A percentile compares a stretch with the other conserved stretches of the same genome.
These are phyloP conservation scores for Baccha elongata DNA, from an alignment of 2,888 invertebrate genomes.

Conservation along the genomic window DNA sequence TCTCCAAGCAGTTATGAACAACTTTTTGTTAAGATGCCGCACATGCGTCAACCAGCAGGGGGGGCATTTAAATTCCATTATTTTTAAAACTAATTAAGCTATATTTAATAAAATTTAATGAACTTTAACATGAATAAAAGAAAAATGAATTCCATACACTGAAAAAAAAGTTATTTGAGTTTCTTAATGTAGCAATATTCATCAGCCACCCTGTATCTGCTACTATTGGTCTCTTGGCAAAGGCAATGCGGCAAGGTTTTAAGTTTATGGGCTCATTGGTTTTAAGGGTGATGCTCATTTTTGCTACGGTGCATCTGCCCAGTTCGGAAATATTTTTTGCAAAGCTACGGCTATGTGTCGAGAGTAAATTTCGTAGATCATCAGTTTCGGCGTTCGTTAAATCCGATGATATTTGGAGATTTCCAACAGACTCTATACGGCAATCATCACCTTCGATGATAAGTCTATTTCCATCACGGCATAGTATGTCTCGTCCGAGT, in stretches of 20 bases:
- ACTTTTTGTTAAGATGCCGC: no score
- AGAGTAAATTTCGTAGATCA: background rate
- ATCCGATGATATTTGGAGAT: constrained; percentile 1
- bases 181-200: no score
- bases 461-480: constrained; percentile 38
- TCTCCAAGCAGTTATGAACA: no score
- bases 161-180: no score
- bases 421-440: constrained; percentile 19
- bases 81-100: no score
- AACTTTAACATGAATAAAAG: no score
- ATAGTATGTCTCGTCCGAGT: constrained; percentile 42
- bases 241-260: constrained; percentile 61
- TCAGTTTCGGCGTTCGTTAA: constrained; percentile 6
- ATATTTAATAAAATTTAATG: no score
- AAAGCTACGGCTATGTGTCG: constrained; percentile 19
- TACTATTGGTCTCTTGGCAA: constrained; percentile 43
- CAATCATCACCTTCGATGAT: constrained; percentile 52
- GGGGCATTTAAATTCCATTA: no score
- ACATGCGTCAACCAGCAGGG: no score
- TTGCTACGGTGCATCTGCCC: background rate
- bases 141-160: no score
- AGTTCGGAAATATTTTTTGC: background rate
- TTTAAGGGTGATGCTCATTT: constrained; percentile 39
- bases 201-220: no score
- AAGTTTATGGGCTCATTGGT: constrained; percentile 31